Evolutionary conservation across 1,140 invertebrate species (phyloP), one percentile per base, ranked within the genome.

Genomic region (Pseudomyrmex cubaensis): DNA sequence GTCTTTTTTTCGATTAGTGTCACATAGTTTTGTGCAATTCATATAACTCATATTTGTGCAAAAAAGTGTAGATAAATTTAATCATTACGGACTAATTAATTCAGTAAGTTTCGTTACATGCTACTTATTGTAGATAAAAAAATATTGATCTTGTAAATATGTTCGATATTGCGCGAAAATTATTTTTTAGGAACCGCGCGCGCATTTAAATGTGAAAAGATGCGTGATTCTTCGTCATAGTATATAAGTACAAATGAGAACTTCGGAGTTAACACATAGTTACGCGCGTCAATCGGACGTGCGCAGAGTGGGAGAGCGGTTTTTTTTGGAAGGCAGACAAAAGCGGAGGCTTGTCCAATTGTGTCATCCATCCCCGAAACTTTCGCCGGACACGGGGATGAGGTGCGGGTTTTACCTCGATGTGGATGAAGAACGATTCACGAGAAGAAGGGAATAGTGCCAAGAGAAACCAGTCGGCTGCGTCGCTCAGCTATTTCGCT

Each of bases 401-500:
- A 85, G 72, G 56, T 12, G 62, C 84, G 57, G 69, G 85, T 70
- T 86, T 87, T 76, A 87, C 82, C 82, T 83, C 77, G 76, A 75
- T 64, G 64, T 17, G 70, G 70, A 87, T 63, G 84, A 82, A 52
- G 63, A 63, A 75, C 84, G 85, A 75, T 63, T 82, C 64, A 73
- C 15, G 54, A 20, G 62, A 57, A 48, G 56, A 57, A 48, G 48
- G 78, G 84, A 75, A 72, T 88, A 90, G 87, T 90, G 87, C 89
- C 84, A 90, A 91, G 83, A 91, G 83, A 88, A 74, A 77, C 85
- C 85, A 57, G 87, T 87, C 85, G 64, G 74, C 82, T 54, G 63
- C 67, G 69, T 69, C 75, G 84, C 54, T 70, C 83, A 91, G 88
- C 78, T 91, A 92, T 92, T 92, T 90, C 85, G 89, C 85, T 89